phyloP scores from a whole-genome alignment of 2,888 invertebrate genomes.

The Cenopis cana region DNA sequence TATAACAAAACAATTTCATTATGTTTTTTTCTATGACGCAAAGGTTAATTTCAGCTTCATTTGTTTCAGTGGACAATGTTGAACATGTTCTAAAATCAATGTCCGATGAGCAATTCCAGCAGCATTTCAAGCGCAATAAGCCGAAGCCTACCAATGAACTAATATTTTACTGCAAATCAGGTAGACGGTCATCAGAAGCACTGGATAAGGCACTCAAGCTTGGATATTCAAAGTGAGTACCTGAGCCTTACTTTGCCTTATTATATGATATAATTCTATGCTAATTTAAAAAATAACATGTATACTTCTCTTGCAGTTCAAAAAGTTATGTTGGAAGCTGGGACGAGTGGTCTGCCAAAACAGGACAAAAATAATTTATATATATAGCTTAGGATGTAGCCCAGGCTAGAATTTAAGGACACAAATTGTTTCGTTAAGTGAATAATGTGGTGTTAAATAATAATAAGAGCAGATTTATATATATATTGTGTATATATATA shows the following conservation, averaged over 20 bases:
- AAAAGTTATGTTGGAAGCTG: slow-evolving; percentile 81
- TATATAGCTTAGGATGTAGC: not conserved
- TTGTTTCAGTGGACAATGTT: slow-evolving; percentile 66
- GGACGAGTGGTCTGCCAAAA: slow-evolving; percentile 77
- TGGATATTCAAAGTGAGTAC: slow-evolving; percentile 73
- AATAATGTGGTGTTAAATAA: not conserved
- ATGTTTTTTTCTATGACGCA: too few relatives aligned
- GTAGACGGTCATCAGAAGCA: slow-evolving; percentile 70
- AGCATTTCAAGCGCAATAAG: slow-evolving; percentile 67
- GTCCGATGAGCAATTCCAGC: slow-evolving; percentile 73
- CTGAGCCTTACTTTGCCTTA: not conserved
- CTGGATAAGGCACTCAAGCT: slow-evolving; percentile 74
- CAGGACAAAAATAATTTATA: slow-evolving; percentile 49
- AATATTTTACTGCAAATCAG: slow-evolving; percentile 78
- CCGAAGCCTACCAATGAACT: slow-evolving; percentile 72
- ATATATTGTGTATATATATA: too few relatives aligned
- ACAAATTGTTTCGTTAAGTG: not conserved
- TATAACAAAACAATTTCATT: too few relatives aligned
- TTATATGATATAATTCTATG: not conserved
- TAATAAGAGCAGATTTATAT: too few relatives aligned
- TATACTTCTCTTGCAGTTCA: slow-evolving; percentile 65
- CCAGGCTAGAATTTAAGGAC: too few relatives aligned
- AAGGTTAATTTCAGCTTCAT: not conserved
- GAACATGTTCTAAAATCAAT: slow-evolving; percentile 65
- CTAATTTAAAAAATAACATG: not conserved